Evolutionary conservation across 2,888 invertebrate genomes (phyloP), one percentile per base, ranked within the genome.

Genomic region (Phengaris arion): DNA sequence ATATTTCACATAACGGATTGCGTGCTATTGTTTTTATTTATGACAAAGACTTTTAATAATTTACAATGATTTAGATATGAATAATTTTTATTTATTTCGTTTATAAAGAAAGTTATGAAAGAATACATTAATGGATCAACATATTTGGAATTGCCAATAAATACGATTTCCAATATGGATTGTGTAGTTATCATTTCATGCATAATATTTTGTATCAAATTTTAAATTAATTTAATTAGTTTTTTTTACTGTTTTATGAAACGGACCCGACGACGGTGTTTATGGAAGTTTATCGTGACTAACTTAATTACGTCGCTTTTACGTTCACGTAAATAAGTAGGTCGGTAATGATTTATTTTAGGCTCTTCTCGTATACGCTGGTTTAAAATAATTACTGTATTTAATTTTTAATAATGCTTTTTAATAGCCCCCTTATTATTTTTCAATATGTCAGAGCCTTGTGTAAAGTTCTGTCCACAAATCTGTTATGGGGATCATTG

Each of bases 251-350:
- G 12, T 64, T 69, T 46, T 48, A 48, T 48, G 12, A 46, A 46
- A 69, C 69, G 48, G 46, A 69, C n/a, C 46, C 9, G 69, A 12
- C 9, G 69, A 12, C 15, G 69, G 52, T 54, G 52, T 52, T 54
- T 72, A 52, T 52, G 35, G 52, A 72, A 54, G 52, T 70, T 15
- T 70, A 35, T 52, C 72, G 72, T 72, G 52, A 72, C 72, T 54
- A 72, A 72, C 72, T 72, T 54, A 72, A 52, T 52, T 72, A 72
- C 35, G 8, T 52, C 52, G 51, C 52, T 54, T 72, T 72, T 69
- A 69, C 69, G 15, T 52, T 13, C 52, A 72, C 72, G 72, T 35
- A 51, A 72, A 70, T 51, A 70, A 69, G 69, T 69, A 48, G 69
- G 69, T 48, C 69, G 10, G 48, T 69, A 48, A 69, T 48, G 69